Conservation (phyloP, 2,113 vertebrate species). For the Ondatra zibethicus region DNA sequence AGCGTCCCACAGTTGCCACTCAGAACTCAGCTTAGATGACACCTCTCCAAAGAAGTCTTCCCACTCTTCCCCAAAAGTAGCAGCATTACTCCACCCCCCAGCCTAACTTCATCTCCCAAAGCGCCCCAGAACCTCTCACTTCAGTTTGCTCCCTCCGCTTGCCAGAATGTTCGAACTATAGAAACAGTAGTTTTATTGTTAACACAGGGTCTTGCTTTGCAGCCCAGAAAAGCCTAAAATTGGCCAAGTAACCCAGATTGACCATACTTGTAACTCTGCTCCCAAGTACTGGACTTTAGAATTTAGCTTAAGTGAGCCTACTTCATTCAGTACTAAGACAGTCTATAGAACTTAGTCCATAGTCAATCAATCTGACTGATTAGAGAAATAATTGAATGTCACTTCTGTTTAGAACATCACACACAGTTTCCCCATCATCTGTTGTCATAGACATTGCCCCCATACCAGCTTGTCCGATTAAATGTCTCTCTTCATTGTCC, state of each 20-base stretch:
- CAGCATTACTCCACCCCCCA: not conserved
- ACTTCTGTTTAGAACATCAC: not conserved
- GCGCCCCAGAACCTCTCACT: not conserved
- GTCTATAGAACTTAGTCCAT: not conserved
- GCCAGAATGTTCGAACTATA: not conserved
- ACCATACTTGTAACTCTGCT: not conserved
- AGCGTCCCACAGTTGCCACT: constrained; percentile 25
- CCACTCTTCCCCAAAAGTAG: not conserved
- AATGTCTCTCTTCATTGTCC: not conserved
- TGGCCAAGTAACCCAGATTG: not conserved
- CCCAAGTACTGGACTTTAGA: not conserved
- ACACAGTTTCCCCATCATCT: not conserved
- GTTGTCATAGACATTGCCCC: not conserved
- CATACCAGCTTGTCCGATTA: not conserved
- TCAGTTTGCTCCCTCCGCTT: not conserved
- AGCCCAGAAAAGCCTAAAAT: not conserved
- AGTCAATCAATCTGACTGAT: not conserved
- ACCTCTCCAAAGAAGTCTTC: not conserved
- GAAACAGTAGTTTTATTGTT: not conserved
- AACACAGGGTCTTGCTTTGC: not conserved
- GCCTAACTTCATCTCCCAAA: not conserved
- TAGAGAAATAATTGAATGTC: not conserved
- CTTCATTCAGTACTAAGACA: not conserved
- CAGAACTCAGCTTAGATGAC: constrained; percentile 25
- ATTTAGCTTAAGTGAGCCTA: not conserved